Base-by-base conservation (phyloP, 2,113 vertebrate genomes). In the Neogale vison region DNA sequence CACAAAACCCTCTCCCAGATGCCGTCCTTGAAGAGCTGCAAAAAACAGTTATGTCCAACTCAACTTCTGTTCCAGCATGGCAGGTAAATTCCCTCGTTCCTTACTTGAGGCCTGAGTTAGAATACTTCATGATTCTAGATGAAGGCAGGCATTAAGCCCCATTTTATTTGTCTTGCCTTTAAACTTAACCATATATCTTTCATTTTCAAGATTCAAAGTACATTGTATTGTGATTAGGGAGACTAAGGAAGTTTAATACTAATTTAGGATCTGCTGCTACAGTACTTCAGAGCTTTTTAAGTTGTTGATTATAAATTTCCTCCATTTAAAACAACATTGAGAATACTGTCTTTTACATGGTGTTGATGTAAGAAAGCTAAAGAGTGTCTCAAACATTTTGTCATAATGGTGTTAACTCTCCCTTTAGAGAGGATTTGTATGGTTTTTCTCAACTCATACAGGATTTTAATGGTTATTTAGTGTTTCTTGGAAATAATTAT, bases 1-100 rank as follows among this genome's bases (percentile, higher is more conserved):
- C 99, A 59, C 98, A 95, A 26, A 98, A 98, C 95, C 95, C 98
- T 55, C 99, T 99, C 93, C 99, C 99, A 83, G 99, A 99, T 29
- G 86, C 97, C 0, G 97, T 99, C 13, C 97, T 99, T 83, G 99
- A 99, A 94, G 99, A 99, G 92, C 99, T 99, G 23, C 99, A 88
- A 76, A 99, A 99, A 91, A 97, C 99, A 0, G 99, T 99, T 77
- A 98, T 99, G 98, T 98, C 98, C 97, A 99, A 99, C 96, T 99
- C 99, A 24, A 97, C 99, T n/a, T 99, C 99, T 50, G 93, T 99
- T 71, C 98, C 99, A 10, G 99, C 99, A 2, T 99, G 99, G 99
- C 99, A 99, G 55, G 99, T 99, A 98, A 98, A 99, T 98, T 23
- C 0, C 1, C 94, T 84, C 83, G 61, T 82, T 86, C 81, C 39